phyloP scores from a whole-genome alignment of 2,113 vertebrate species.

The Mixornis gularis region DNA sequence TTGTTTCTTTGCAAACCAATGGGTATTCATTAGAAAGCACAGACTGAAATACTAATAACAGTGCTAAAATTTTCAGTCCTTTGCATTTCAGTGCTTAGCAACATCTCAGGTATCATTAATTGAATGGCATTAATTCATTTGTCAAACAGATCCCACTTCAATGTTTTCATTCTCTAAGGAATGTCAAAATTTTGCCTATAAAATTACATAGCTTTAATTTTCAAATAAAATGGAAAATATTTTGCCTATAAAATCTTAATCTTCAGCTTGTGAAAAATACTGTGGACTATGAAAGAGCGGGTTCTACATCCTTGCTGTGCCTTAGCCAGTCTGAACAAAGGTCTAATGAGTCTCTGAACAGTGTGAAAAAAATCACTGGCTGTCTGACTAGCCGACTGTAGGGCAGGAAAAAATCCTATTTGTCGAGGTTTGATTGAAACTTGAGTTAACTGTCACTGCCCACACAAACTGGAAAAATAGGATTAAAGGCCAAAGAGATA shows the following conservation, averaged over 20 bases:
- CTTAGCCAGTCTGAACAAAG: slow-evolving; percentile 23
- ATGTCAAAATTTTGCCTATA: background rate
- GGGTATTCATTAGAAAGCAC: background rate
- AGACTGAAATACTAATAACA: background rate
- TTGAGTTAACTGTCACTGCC: slow-evolving; percentile 7
- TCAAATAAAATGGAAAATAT: background rate
- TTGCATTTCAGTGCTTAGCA: background rate
- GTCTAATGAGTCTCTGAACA: slow-evolving; percentile 49
- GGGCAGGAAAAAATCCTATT: slow-evolving; percentile 41
- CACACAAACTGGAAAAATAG: background rate
- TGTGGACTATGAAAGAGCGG: background rate
- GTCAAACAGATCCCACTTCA: background rate
- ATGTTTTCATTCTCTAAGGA: background rate
- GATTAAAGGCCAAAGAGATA: slow-evolving; percentile 50
- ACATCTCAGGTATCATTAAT: background rate
- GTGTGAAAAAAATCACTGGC: slow-evolving; percentile 30
- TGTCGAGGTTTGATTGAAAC: slow-evolving; percentile 42
- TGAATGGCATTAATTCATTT: background rate
- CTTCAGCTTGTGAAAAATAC: background rate
- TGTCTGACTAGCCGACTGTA: background rate
- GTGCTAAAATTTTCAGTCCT: background rate
- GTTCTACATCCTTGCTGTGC: slow-evolving; percentile 6
- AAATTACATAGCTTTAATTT: background rate
- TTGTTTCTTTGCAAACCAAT: background rate
- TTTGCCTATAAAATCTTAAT: background rate